Base-by-base conservation (phyloP, 2,888 invertebrate species). In the Mallateleia sp. region DNA sequence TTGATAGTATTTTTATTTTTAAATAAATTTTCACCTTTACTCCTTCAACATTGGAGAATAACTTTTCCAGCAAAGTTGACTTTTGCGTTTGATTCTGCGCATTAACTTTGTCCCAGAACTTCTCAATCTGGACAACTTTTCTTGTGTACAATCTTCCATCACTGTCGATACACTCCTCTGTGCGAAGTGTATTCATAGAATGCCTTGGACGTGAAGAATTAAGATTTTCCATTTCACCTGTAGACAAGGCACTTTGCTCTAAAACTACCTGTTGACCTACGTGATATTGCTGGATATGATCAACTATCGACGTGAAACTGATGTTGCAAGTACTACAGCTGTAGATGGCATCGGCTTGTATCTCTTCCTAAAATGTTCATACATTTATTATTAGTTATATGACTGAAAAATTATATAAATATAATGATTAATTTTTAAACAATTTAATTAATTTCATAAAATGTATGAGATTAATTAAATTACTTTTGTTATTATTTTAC, bases 261-360 rank as follows among this genome's bases (percentile, higher is more conserved):
- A 97, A 95, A 60, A 97, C 96, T 72, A 97, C 97, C 94, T 97
- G 97, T 92, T 97, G 97, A 66, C 97, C 96, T 92, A 96, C 96
- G 91, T 97, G 97, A 91, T 96, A 97, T 87, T 96, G 96, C 84
- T 96, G 96, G 90, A 97, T 96, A 91, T 97, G 97, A 1, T 97
- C 97, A 82, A 96, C 94, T 5, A 97, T 96, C 0, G 96, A 97
- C 34, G 96, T 95, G 91, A 97, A 97, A 74, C 96, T 96, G 71
- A 97, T 96, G 1, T 96, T 96, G 91, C 97, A 97, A 78, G 96
- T 96, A 84, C 96, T 96, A 91, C 97, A 97, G 88, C 96, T 96
- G 93, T 97, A 97, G 28, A 96, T 91, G 81, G 96, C 96, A 62
- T 95, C 94, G 14, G 92, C 90, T 74, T 93, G 54, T 52, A 77